A percentile compares a stretch with the other conserved stretches of the same genome.
phyloP scores from a whole-genome alignment of 2,797 vertebrate species.

The Mallotus villosus region DNA sequence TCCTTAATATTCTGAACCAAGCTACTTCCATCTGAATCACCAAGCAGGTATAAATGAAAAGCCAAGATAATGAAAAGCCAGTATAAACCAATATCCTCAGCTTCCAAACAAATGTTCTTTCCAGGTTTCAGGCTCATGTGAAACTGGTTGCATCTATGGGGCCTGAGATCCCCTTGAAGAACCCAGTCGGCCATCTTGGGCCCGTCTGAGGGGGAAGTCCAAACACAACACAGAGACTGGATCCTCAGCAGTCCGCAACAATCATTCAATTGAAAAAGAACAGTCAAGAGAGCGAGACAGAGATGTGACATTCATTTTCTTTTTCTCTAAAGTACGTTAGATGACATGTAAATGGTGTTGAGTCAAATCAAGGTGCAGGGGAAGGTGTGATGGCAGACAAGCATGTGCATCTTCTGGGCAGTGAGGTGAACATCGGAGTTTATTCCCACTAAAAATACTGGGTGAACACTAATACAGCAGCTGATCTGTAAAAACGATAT shows the following conservation, averaged over 20 bases:
- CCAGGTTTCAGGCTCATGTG: conserved; percentile 55
- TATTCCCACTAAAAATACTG: conserved; percentile 84
- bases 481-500: conserved; percentile 80
- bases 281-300: conserved; percentile 86
- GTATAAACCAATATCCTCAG: conserved; percentile 37
- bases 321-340: conserved; percentile 82
- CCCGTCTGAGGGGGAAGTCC: conserved; percentile 30
- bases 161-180: conserved; percentile 58
- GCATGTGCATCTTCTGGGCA: conserved; percentile 74
- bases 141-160: conserved; percentile 42
- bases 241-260: conserved; percentile 62
- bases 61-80: conserved; percentile 9
- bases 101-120: conserved; percentile 50
- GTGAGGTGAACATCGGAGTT: conserved; percentile 75
- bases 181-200: conserved; percentile 38
- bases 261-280: conserved; percentile 69
- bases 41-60: conserved; percentile 37
- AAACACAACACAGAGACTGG: conserved; percentile 42
- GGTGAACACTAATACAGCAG: conserved; percentile 92
- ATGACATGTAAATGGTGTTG: conserved; percentile 60
- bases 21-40: conserved; percentile 59
- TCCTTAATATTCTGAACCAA: conserved; percentile 49
- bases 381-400: conserved; percentile 57
- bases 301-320: conserved; percentile 84
- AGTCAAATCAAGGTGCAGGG: conserved; percentile 55